Conservation (phyloP, 2,113 vertebrate genomes). For the Monopterus albus region DNA sequence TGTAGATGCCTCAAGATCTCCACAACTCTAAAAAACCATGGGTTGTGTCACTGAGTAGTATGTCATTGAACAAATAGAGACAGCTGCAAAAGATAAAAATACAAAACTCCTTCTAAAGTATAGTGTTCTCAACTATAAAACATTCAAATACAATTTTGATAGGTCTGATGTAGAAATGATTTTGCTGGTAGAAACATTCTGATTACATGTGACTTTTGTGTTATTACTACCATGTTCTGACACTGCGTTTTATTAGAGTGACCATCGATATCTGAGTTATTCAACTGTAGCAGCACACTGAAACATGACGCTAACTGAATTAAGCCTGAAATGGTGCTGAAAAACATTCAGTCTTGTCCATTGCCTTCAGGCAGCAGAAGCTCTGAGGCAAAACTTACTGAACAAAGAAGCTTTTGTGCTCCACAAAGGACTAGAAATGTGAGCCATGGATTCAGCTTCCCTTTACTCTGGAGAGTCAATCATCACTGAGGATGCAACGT, state of each 20-base stretch:
- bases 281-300: constrained; percentile 38
- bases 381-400: constrained; percentile 69
- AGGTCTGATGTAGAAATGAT: too few species aligned
- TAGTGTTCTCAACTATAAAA: too few species aligned
- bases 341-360: constrained; percentile 72
- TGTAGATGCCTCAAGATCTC: too few species aligned
- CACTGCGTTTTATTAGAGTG: constrained; percentile 44
- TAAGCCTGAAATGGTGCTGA: constrained; percentile 75
- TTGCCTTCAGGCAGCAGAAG: constrained; percentile 63
- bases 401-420: constrained; percentile 82
- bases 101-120: too few species aligned
- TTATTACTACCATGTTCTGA: constrained; percentile 5
- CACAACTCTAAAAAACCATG: too few species aligned
- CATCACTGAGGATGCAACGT: constrained; percentile 76
- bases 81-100: too few species aligned
- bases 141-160: too few species aligned
- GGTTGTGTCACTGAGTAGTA: too few species aligned
- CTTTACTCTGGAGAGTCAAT: constrained; percentile 80
- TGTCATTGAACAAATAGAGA: too few species aligned
- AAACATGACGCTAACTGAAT: constrained; percentile 69
- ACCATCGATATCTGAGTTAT: constrained; percentile 34
- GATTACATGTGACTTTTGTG: too few species aligned
- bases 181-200: too few species aligned
- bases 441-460: constrained; percentile 72
- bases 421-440: constrained; percentile 77